Percentiles rank a stretch among this genome's conserved stretches.
These are phyloP conservation scores for Germaria angustata DNA, from an alignment of 2,888 invertebrate species.

Conservation along the genomic window DNA sequence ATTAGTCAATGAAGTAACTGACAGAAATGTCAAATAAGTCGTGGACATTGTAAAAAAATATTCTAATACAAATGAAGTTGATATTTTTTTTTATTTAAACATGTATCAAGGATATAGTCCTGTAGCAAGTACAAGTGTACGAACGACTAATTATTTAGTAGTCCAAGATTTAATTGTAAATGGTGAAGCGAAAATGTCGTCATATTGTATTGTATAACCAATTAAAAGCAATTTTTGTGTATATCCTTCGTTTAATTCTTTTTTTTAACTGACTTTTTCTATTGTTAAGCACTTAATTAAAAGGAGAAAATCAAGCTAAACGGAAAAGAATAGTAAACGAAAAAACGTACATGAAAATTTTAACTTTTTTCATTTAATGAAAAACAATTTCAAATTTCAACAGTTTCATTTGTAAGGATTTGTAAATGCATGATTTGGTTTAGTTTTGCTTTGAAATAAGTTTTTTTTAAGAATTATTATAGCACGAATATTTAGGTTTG, in stretches of 20 bases:
- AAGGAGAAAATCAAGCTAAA: conserved; percentile 34
- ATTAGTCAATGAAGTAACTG: background rate
- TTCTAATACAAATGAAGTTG: background rate
- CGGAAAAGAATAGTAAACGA: background rate
- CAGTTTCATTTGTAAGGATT: background rate
- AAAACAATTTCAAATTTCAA: background rate
- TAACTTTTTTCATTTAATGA: conserved; percentile 2
- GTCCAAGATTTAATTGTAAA: background rate
- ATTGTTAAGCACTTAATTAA: conserved; percentile 42
- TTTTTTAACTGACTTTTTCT: background rate
- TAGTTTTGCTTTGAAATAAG: background rate
- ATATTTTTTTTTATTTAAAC: background rate
- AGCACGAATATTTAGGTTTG: no score
- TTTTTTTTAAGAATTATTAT: background rate
- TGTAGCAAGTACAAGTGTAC: background rate
- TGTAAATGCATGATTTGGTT: background rate
- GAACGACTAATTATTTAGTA: background rate
- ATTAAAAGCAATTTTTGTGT: background rate
- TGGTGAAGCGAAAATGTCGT: background rate
- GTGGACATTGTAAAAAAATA: background rate
- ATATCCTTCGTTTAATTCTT: background rate
- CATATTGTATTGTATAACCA: background rate
- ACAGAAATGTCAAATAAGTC: background rate
- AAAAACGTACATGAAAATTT: background rate
- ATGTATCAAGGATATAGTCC: no score